Base-by-base conservation (phyloP, 2,113 vertebrate species). In the Pteropus alecto region DNA sequence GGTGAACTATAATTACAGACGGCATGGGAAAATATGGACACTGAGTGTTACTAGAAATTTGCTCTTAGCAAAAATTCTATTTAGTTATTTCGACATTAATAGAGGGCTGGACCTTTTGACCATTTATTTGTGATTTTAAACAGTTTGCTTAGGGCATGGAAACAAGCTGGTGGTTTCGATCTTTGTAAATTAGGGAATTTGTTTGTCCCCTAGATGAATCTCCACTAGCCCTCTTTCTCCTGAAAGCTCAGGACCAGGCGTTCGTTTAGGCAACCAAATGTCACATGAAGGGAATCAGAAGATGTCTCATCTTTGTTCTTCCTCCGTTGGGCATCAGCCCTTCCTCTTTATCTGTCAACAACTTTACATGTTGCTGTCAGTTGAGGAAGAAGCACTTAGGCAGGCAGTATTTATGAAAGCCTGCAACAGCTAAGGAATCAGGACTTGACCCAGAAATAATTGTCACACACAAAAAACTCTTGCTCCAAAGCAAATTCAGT, bases 1-100 rank as follows among this genome's bases (percentile, higher is more conserved):
- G 91, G 76, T 76, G 33, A 93, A 84, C 30, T 38, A 54, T 91
- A 93, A 95, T 97, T 94, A 61, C 48, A 85, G 89, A 60, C 76
- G 51, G 85, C 19, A 30, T 7, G 26, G 22, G 54, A 56, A 96
- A 73, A 35, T 26, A 58, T 18, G 43, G 41, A 3, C n/a, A 6
- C 38, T 26, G 73, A 88, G 46, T n/a, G 35, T 38, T 46, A 2
- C n/a, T 46, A 56, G 46, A 54, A 33, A 74, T 90, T 41, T n/a
- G 13, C 7, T 26, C 41, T 87, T 76, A 84, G 71, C 9, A 91
- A 95, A 74, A 81, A n/a, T n/a, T 46, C 12, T 5, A 5, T 26
- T 92, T 68, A 54, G 41, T 35, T 95, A 79, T 41, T 87, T 73
- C 38, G 38, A 11, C 12, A 5, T 70, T 61, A 28, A 6, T 4